Conservation (phyloP, 1,140 invertebrate species). For the Eurytemora carolleeae region DNA sequence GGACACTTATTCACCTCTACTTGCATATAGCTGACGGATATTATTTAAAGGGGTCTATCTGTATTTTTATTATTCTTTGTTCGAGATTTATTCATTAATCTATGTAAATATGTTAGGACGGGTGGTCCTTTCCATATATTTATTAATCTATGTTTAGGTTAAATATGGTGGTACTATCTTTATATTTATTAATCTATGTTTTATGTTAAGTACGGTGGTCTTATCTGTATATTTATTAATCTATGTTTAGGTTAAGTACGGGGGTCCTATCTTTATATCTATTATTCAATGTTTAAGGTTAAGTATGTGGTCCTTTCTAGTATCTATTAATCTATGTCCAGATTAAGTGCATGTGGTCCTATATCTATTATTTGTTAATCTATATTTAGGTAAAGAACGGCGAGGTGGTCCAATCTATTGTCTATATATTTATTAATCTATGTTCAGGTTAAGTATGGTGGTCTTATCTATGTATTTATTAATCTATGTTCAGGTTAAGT, state of each 20-base stretch:
- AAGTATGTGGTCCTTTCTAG: too few species aligned
- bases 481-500: slow-evolving; percentile 22
- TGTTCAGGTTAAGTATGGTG: background rate
- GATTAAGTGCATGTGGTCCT: too few species aligned
- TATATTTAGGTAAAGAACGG: too few species aligned
- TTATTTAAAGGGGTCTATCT: background rate
- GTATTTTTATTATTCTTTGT: background rate
- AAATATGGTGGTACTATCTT: slow-evolving; percentile 20
- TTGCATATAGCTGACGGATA: background rate
- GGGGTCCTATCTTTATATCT: slow-evolving; percentile 27
- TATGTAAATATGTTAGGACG: too few species aligned
- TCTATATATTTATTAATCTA: background rate
- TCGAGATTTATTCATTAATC: background rate
- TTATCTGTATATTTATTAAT: too few species aligned
- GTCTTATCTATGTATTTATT: slow-evolving; percentile 23
- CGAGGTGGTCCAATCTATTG: too few species aligned
- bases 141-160: background rate
- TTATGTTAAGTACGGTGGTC: background rate
- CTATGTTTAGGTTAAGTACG: slow-evolving; percentile 27
- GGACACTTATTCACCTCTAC: background rate
- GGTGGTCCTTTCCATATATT: too few species aligned
- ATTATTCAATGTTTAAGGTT: too few species aligned
- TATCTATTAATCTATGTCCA: too few species aligned
- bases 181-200: slow-evolving; percentile 20
- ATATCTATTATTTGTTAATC: too few species aligned